Conservation (phyloP, 2,888 invertebrate species). For the Hesperia comma region DNA sequence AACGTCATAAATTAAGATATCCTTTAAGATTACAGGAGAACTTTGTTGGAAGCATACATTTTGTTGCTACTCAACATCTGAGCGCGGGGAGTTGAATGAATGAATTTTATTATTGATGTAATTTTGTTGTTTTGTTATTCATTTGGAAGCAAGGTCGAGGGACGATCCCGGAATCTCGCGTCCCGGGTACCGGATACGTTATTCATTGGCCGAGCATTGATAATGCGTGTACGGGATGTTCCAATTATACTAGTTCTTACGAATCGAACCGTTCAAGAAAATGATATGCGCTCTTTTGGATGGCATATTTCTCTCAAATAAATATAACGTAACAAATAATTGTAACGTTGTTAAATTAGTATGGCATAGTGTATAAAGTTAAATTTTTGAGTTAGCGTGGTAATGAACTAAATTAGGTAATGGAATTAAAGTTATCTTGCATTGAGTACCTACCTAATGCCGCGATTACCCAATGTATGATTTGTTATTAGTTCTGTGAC, state of each 20-base stretch:
- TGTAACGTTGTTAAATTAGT: too few species aligned
- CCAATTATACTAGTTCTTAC: conserved; percentile 35
- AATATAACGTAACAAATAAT: too few species aligned
- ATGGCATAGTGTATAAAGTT: too few species aligned
- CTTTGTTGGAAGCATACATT: too few species aligned
- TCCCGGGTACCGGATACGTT: conserved; percentile 25
- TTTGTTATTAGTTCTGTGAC: too few species aligned
- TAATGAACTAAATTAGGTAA: too few species aligned
- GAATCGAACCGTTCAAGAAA: conserved; percentile 24
- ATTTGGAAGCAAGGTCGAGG: conserved; percentile 29
- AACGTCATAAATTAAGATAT: too few species aligned
- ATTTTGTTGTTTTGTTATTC: conserved; percentile 20
- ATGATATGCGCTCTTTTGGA: background rate
- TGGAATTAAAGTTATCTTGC: too few species aligned
- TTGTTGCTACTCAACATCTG: background rate
- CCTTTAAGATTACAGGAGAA: too few species aligned
- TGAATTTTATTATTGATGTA: background rate
- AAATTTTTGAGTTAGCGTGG: too few species aligned
- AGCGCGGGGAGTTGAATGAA: background rate
- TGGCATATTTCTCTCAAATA: background rate
- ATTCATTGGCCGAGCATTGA: conserved; percentile 33
- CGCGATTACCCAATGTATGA: too few species aligned
- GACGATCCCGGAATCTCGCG: conserved; percentile 33
- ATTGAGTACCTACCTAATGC: too few species aligned
- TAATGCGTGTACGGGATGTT: conserved; percentile 35